Evolutionary conservation across 2,113 vertebrate genomes (phyloP).

Genomic region (Xyrauchen texanus): DNA sequence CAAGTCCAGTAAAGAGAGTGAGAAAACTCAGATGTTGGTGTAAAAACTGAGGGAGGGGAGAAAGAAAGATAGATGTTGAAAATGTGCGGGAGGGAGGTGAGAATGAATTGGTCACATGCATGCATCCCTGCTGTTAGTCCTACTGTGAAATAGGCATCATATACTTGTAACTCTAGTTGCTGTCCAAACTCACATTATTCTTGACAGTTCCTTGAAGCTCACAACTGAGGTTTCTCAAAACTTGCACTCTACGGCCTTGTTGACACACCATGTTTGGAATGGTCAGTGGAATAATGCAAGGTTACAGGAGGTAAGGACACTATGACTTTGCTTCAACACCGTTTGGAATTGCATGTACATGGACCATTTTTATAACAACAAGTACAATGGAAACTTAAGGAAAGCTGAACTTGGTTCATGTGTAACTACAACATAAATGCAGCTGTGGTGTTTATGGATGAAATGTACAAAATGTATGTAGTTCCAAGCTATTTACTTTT

Average conservation of each 20-base stretch:
- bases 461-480: not conserved
- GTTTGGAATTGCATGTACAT: not conserved
- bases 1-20: not conserved
- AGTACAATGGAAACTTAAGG: no score
- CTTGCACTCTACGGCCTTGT: not conserved
- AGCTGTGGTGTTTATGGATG: not conserved
- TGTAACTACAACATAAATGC: not conserved
- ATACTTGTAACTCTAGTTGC: not conserved
- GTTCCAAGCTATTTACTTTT: not conserved
- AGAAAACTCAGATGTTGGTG: constrained; percentile 21
- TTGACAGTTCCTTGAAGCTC: constrained; percentile 14
- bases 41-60: not conserved
- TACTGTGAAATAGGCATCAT: no score
- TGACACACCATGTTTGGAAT: not conserved
- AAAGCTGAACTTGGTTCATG: not conserved
- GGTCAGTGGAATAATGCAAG: not conserved
- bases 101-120: not conserved
- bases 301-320: not conserved
- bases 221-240: constrained; percentile 16
- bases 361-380: not conserved
- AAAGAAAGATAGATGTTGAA: not conserved
- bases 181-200: constrained; percentile 7
- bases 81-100: no score
- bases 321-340: not conserved
- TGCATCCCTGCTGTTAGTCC: no score